Base-by-base conservation (phyloP, 2,113 vertebrate species). In the Notarius quadriscutis region DNA sequence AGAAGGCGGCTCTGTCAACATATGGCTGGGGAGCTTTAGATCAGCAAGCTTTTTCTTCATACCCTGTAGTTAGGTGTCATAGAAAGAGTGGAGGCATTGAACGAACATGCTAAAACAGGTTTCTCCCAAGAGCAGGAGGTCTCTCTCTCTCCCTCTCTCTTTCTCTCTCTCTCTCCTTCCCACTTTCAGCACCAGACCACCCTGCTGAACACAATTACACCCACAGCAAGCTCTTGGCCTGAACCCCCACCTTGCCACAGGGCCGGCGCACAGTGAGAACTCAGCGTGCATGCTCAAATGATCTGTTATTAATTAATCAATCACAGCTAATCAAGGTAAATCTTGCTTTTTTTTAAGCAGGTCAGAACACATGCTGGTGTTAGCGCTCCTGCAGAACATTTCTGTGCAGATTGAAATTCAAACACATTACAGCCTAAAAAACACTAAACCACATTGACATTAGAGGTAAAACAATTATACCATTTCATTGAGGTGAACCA, bases 251-350 rank as follows among this genome's bases (percentile, higher is more conserved):
- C 81, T 84, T 81, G 77, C 86, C 89, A 91, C 77, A 62, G 86
- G 90, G 81, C 84, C 67, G 30, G 88, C 57, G 78, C 84, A 87
- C 89, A 89, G 84, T 89, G 81, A 90, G 89, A 90, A 87, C 89
- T 88, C 89, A 92, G 91, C 79, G 84, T 91, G 91, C 86, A 87
- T 81, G 85, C 88, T 88, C 88, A 91, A 85, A 90, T 91, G 90
- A 92, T 91, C 86, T 92, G 86, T 92, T 89, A 92, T 90, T 89
- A 89, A 91, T 92, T 90, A 87, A 91, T 93, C 87, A 89, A 91
- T 90, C 88, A 89, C 86, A 89, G 87, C 89, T 89, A 92, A 92
- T 91, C 92, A 90, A 91, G 84, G 90, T 91, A 91, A 92, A 90
- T 84, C 74, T 87, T 77, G 88, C 81, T 90, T 89, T 89, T 90